Base-by-base conservation (phyloP, 2,888 invertebrate species). In the Leucoma salicis region DNA sequence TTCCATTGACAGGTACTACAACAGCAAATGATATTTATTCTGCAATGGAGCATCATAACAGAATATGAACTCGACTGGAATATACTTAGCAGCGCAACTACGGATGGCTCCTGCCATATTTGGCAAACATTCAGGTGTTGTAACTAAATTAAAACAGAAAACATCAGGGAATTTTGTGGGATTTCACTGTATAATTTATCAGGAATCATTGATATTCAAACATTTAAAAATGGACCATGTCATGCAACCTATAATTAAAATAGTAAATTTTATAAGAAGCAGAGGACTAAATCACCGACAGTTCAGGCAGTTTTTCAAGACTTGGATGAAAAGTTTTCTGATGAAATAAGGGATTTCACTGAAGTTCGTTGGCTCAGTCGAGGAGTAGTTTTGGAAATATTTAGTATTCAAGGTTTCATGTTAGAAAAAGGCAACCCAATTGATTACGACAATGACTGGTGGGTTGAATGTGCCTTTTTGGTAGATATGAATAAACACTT, bases 251-350 rank as follows among this genome's bases (percentile, higher is more conserved):
- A 31, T 31, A 32, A 41, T 35, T 28, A 42, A 35, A 42, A 42
- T 42, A 21, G 42, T 36, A 31, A 36, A 42, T 31, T 36, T 35
- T 35, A 36, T 42, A 42, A 42, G 35, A 15, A 42, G 35, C 35
- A 42, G 42, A 36, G 29, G 36, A 42, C 36, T 42, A 42, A 42
- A 42, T 35, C 42, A 42, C 21, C 29, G 33, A 42, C 33, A 24
- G 16, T 16, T 31, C 31, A 31, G 31, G 13, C 31, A 31, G 12
- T 31, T 31, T 39, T 16, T 16, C 3, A 3, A 16, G 6, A 3
- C 3, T 16, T 16, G 3, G 16, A 6, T n/a, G 35, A 14, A 34
- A 21, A 35, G 35, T 31, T 18, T 14, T 15, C 25, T 18, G 39
- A 39, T 24, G 16, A 31, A 2, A n/a, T n/a, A n/a, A 14, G 31